Base-by-base conservation (phyloP, 2,888 invertebrate genomes). In the Hypselothyrea guttata region DNA sequence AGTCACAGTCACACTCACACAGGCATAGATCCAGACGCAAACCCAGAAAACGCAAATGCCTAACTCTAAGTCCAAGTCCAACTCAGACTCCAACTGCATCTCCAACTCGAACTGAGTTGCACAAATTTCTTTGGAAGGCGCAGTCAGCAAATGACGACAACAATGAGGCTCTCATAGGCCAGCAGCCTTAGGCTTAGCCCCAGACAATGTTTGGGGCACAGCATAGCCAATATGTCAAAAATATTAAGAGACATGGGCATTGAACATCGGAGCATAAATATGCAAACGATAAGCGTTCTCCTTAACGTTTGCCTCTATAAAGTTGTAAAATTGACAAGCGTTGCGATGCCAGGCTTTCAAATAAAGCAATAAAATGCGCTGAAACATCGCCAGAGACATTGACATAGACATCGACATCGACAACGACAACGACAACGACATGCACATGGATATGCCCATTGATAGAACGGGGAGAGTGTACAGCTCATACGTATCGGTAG, bases 141-240 rank as follows among this genome's bases (percentile, higher is more conserved):
- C 75, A 75, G 75, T 59, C 63, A 72, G 72, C 73, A 73, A 75
- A 73, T 73, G 86, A 84, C 69, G 68, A 85, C 78, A 79, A 81
- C 86, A 81, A 81, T 81, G 62, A 72, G 76, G 38, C 69, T 70
- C 69, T 68, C 62, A 62, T 41, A 64, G 56, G 28, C 44, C 42
- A 28, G 53, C 33, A 8, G 42, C 42, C 37, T 35, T 16, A 37
- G 47, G 13, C 15, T 27, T n/a, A 18, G 45, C 45, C 45, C 38
- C 34, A 72, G 68, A 69, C 69, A 69, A 69, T 69, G 73, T 73
- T 31, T 46, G 45, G 52, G 55, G 31, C 33, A 51, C 51, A 51
- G 72, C 74, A 61, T 73, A 75, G 76, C 81, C 87, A 88, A 88
- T 88, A 87, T 87, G 87, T 87, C 88, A 87, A 86, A 88, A 84